Conservation (phyloP, 2,888 invertebrate genomes). For the Ptychoptera albimana region DNA sequence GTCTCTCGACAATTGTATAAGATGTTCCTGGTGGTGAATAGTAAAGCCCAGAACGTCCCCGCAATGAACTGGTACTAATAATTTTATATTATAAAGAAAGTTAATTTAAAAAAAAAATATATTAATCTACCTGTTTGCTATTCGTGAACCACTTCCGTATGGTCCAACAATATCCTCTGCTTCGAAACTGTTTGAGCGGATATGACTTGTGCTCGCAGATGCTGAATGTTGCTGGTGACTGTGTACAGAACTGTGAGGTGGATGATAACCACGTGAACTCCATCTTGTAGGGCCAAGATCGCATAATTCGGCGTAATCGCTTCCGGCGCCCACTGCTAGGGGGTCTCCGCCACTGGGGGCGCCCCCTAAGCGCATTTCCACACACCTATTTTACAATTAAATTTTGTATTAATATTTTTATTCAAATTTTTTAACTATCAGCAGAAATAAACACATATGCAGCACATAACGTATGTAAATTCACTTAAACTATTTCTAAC, state of each 20-base stretch:
- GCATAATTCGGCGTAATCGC: conserved; percentile 33
- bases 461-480: too few species aligned
- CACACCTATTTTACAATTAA: conserved; percentile 11
- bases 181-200: conserved; percentile 29
- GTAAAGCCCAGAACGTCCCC: conserved; percentile 55
- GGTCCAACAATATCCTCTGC: conserved; percentile 28
- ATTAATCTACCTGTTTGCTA: conserved; percentile 20
- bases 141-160: conserved; percentile 21
- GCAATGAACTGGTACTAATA: conserved; percentile 27
- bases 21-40: conserved; percentile 81
- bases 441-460: too few species aligned
- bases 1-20: conserved; percentile 74
- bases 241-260: conserved; percentile 21
- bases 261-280: conserved; percentile 30
- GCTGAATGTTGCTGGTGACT: conserved; percentile 13
- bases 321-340: conserved; percentile 31
- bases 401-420: too few species aligned
- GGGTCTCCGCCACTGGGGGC: conserved; percentile 19
- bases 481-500: too few species aligned
- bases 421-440: too few species aligned
- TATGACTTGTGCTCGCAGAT: conserved; percentile 18
- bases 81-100: neutral
- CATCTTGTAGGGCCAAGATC: conserved; percentile 32
- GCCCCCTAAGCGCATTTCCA: conserved; percentile 18
- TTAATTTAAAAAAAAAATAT: neutral